A percentile compares a stretch with the other conserved stretches of the same genome.
Evolutionary conservation across 2,113 vertebrate species (phyloP).

Genomic region (Apistogramma diplotaenia): DNA sequence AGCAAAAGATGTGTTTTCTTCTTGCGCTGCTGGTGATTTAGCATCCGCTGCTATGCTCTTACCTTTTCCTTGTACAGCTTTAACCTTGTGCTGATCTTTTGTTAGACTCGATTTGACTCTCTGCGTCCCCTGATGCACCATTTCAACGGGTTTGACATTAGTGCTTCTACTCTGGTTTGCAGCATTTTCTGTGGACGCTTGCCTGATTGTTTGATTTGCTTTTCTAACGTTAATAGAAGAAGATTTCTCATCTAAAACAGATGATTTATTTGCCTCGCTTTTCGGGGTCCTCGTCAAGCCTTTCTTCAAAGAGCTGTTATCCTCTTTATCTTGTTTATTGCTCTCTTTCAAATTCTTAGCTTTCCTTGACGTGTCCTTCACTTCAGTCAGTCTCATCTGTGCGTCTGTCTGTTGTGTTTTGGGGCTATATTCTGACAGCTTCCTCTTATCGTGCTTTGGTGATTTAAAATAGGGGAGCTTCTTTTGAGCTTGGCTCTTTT

Average conservation of each 20-base stretch:
- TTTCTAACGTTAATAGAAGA: not conserved
- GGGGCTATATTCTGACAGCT: not conserved
- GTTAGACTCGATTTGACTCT: not conserved
- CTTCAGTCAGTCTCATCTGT: not conserved
- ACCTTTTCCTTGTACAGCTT: constrained; percentile 6
- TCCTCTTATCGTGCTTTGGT: constrained; percentile 2
- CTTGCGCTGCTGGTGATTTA: not conserved
- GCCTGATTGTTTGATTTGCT: not conserved
- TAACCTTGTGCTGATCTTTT: constrained; percentile 9
- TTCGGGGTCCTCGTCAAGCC: not conserved
- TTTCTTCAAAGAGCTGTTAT: not conserved
- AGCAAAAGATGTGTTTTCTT: not conserved
- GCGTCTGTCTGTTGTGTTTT: constrained; percentile 5
- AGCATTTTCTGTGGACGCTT: not conserved
- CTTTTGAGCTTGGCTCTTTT: not conserved
- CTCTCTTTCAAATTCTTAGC: not conserved
- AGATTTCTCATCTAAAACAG: not conserved
- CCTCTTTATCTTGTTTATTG: not conserved
- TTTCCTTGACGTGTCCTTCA: not conserved
- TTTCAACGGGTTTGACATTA: not conserved
- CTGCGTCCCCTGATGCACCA: not conserved
- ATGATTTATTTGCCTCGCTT: not conserved
- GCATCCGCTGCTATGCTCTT: constrained; percentile 1
- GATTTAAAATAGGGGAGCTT: not conserved
- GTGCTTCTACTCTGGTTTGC: not conserved